Percentiles rank a stretch among this genome's conserved stretches.
Conservation (phyloP, 1,140 invertebrate species). For the Solenopsis invicta region DNA sequence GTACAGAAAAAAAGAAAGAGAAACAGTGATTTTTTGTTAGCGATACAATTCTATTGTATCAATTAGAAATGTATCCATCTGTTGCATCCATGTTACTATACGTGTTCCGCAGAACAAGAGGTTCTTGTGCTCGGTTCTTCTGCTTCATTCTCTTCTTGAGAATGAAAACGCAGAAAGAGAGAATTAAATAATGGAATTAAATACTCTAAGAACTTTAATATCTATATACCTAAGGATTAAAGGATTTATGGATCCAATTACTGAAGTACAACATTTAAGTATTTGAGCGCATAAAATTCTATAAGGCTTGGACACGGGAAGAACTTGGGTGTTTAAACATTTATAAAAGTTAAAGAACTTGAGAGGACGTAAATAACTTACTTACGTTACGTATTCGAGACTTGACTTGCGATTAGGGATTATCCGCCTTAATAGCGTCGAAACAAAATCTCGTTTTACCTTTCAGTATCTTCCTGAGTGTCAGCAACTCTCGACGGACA, state of each 20-base stretch:
- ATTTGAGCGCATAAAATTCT: neutral
- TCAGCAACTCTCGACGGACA: neutral
- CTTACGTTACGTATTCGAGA: slow-evolving; percentile 42
- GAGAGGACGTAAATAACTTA: neutral
- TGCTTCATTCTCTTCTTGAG: no score
- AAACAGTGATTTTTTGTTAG: neutral
- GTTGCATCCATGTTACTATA: neutral
- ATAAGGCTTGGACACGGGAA: neutral
- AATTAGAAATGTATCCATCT: slow-evolving; percentile 5
- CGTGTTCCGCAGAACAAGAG: neutral
- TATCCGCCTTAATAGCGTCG: neutral
- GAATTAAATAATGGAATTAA: slow-evolving; percentile 30
- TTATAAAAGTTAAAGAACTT: neutral
- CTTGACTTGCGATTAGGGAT: slow-evolving; percentile 42
- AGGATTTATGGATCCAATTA: slow-evolving; percentile 32
- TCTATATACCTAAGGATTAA: slow-evolving; percentile 20
- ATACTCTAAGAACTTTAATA: neutral
- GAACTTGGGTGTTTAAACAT: slow-evolving; percentile 10
- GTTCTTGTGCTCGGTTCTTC: neutral
- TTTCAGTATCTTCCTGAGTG: slow-evolving; percentile 45
- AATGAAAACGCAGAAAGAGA: neutral
- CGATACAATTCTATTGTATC: neutral
- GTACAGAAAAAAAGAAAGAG: neutral
- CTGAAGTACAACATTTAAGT: neutral
- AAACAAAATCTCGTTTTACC: slow-evolving; percentile 29